Percentiles rank a stretch among this genome's conserved stretches.
Conservation (phyloP, 2,888 invertebrate genomes). For the Baccha elongata region DNA sequence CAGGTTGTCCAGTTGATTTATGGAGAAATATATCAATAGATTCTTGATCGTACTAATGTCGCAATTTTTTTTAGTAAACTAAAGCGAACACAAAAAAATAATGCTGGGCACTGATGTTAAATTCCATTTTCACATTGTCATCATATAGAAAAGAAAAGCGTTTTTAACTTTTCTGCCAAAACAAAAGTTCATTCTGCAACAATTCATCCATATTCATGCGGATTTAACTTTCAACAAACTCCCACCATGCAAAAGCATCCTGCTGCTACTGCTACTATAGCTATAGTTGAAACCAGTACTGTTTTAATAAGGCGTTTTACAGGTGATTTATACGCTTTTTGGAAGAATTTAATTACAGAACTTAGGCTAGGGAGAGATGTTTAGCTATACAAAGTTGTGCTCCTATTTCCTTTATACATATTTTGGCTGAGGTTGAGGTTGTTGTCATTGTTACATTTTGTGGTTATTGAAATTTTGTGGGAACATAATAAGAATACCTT, state of each 20-base stretch:
- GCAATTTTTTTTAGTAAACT: too few relatives aligned
- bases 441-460: constrained; percentile 48
- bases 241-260: constrained; percentile 13
- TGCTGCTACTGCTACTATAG: constrained; percentile 34
- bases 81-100: too few relatives aligned
- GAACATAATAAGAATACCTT: constrained; percentile 15
- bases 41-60: too few relatives aligned
- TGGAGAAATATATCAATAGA: too few relatives aligned
- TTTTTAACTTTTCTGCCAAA: neutral
- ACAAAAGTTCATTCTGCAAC: constrained; percentile 38
- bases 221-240: neutral
- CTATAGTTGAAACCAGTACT: constrained; percentile 55
- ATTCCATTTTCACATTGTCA: too few relatives aligned
- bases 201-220: constrained; percentile 67
- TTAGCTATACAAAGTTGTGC: constrained; percentile 22
- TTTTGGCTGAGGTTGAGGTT: neutral
- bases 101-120: too few relatives aligned
- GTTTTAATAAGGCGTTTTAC: constrained; percentile 67
- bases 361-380: constrained; percentile 30
- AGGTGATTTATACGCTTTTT: constrained; percentile 69
- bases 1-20: too few relatives aligned
- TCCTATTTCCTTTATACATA: neutral
- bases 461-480: constrained; percentile 71
- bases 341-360: constrained; percentile 69
- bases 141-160: neutral